Evolutionary conservation across 2,113 vertebrate genomes (phyloP).

Genomic region (Oceanites oceanicus): DNA sequence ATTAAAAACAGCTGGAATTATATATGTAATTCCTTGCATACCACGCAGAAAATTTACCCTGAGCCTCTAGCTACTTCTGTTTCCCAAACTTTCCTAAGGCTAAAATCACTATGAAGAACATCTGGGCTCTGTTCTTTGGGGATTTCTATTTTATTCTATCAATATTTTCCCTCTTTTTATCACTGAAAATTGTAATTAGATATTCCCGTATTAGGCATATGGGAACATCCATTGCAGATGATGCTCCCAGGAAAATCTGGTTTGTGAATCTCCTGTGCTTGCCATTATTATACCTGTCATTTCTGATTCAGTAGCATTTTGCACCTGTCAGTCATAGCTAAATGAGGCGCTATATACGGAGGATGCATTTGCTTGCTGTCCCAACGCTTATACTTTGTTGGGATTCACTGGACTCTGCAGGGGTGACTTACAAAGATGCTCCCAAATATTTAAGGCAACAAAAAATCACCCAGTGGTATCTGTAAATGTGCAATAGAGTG

Average conservation of each 20-base stretch:
- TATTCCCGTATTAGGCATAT: slow-evolving; percentile 20
- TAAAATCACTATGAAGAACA: slow-evolving; percentile 52
- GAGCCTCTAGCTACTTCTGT: slow-evolving; percentile 31
- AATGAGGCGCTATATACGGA: neutral
- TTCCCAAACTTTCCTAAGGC: slow-evolving; percentile 46
- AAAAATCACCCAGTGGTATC: neutral
- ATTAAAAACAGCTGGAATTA: slow-evolving; percentile 52
- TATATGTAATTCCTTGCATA: neutral
- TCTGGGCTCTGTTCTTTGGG: slow-evolving; percentile 29
- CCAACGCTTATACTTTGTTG: neutral
- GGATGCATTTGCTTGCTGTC: neutral
- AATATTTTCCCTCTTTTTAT: slow-evolving; percentile 33
- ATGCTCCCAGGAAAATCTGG: slow-evolving; percentile 19
- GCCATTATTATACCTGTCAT: slow-evolving; percentile 3
- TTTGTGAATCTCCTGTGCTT: slow-evolving; percentile 1
- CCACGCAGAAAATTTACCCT: slow-evolving; percentile 32
- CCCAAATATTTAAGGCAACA: neutral
- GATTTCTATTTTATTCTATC: slow-evolving; percentile 53
- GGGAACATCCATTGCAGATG: neutral
- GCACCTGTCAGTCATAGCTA: slow-evolving; percentile 29
- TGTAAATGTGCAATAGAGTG: neutral
- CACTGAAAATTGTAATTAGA: slow-evolving; percentile 46
- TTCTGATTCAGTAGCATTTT: slow-evolving; percentile 43
- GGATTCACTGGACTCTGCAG: neutral
- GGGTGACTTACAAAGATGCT: neutral